These are phyloP conservation scores for Myxocyprinus asiaticus DNA, from an alignment of 2,113 vertebrate species.

Conservation along the genomic window DNA sequence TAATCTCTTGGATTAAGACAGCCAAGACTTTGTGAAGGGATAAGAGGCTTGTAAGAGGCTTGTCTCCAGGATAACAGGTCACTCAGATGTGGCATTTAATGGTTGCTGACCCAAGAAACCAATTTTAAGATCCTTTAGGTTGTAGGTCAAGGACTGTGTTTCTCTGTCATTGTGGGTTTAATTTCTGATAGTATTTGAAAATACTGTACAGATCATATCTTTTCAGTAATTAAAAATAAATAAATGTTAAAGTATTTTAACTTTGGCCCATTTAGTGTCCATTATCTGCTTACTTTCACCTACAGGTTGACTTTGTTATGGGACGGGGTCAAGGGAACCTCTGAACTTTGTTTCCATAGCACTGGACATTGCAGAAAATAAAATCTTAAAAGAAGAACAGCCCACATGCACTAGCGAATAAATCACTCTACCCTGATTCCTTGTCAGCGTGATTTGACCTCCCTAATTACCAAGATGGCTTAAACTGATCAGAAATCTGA, in stretches of 20 bases:
- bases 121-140: not conserved
- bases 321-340: too few relatives aligned
- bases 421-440: not conserved
- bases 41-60: conserved; percentile 8
- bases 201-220: too few relatives aligned
- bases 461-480: conserved; percentile 32
- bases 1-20: conserved; percentile 26
- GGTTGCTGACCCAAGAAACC: not conserved
- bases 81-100: conserved; percentile 8
- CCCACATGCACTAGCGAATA: not conserved
- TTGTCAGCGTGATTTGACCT: conserved; percentile 9
- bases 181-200: too few relatives aligned
- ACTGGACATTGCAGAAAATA: not conserved
- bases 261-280: too few relatives aligned
- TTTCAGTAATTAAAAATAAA: too few relatives aligned
- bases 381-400: conserved; percentile 3
- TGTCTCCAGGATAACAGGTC: conserved; percentile 1
- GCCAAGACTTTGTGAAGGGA: conserved; percentile 23
- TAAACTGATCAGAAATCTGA: conserved; percentile 24
- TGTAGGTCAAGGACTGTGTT: not conserved
- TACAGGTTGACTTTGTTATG: too few relatives aligned
- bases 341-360: not conserved
- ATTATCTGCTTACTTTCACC: too few relatives aligned
- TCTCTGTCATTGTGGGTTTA: too few relatives aligned
- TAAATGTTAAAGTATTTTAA: too few relatives aligned